Evolutionary conservation across 2,797 vertebrate species (phyloP).

Genomic region (Calcarius lapponicus): DNA sequence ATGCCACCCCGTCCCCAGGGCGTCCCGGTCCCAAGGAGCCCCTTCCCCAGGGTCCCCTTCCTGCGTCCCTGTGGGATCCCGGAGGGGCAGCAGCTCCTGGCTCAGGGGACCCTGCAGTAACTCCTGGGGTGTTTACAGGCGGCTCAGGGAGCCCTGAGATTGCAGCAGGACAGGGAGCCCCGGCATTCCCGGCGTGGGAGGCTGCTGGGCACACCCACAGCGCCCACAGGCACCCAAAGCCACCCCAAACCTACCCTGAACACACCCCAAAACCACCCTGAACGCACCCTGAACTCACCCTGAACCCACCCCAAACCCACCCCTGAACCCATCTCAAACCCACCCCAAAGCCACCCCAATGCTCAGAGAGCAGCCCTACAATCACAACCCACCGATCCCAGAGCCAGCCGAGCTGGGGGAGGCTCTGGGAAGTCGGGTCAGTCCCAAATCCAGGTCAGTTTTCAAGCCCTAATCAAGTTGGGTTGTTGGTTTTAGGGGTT

Average conservation of each 20-base stretch:
- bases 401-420: fast-evolving
- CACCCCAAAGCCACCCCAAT: neutral
- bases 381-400: fast-evolving
- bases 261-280: no score
- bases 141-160: neutral
- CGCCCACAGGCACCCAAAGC: no score
- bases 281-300: neutral
- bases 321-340: no score
- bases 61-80: neutral
- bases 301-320: neutral
- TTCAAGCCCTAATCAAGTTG: neutral
- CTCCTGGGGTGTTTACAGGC: neutral
- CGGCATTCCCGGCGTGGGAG: neutral
- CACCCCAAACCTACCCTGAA: fast-evolving
- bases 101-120: neutral
- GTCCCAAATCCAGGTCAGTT: fast-evolving
- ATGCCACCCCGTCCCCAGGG: fast-evolving
- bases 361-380: neutral
- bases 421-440: fast-evolving
- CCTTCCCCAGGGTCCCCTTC: neutral
- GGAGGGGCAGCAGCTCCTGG: neutral
- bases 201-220: fast-evolving
- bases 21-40: neutral
- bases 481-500: neutral
- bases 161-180: neutral